These are phyloP conservation scores for Diaprepes abbreviatus DNA, from an alignment of 2,888 invertebrate species.

Conservation along the genomic window DNA sequence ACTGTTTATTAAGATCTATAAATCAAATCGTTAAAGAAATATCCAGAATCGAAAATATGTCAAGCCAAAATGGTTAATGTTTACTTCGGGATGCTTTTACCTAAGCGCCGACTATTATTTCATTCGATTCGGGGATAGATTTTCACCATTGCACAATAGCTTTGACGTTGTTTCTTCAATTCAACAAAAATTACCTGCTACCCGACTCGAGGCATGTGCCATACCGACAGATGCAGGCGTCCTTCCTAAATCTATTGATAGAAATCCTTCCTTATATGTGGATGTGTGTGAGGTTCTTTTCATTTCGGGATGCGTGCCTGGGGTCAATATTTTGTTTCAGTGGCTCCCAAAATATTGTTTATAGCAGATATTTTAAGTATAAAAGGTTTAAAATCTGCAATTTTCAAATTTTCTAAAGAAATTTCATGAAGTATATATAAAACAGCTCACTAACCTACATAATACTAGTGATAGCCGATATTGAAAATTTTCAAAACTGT, in stretches of 20 bases:
- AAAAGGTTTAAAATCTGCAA: no score
- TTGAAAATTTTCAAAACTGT: no score
- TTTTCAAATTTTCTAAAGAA: no score
- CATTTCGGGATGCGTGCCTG: conserved; percentile 13
- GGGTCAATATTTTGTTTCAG: conserved; percentile 16
- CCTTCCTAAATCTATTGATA: conserved; percentile 44
- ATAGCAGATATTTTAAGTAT: no score
- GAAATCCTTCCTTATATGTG: conserved; percentile 47
- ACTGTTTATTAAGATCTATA: conserved; percentile 31
- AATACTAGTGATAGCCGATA: no score
- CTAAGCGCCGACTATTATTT: conserved; percentile 48
- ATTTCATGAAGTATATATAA: no score
- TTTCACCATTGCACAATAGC: conserved; percentile 56
- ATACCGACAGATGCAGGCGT: conserved; percentile 57
- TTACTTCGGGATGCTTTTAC: conserved; percentile 36
- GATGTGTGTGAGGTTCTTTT: conserved; percentile 32
- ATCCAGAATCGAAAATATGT: conserved; percentile 24
- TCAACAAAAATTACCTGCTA: conserved; percentile 58
- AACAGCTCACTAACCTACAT: no score
- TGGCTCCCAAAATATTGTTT: conserved; percentile 17
- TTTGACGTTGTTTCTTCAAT: conserved; percentile 56
- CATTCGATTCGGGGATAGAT: conserved; percentile 49
- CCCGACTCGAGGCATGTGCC: conserved; percentile 58
- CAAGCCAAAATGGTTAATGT: conserved; percentile 28
- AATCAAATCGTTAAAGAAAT: conserved; percentile 30